phyloP scores from a whole-genome alignment of 2,113 vertebrate genomes.

The Notarius lentiginosus region DNA sequence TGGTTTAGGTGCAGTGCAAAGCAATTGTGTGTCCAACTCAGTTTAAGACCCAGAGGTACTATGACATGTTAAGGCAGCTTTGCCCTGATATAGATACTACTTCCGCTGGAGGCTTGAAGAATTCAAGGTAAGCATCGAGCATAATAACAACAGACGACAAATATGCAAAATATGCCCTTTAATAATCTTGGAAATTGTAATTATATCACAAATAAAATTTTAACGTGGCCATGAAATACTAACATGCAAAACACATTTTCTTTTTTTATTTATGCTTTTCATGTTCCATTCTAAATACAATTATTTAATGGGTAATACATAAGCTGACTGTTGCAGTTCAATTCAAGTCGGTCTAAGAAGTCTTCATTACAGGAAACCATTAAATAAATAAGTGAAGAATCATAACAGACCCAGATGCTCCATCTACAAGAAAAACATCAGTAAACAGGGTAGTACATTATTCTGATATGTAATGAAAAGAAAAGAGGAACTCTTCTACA shows the following conservation, averaged over 20 bases:
- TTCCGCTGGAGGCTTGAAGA: slow-evolving; percentile 79
- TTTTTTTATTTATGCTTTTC: background rate
- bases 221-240: background rate
- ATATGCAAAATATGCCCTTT: background rate
- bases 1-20: slow-evolving; percentile 83
- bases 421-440: background rate
- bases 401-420: background rate
- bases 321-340: background rate
- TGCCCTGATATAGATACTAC: slow-evolving; percentile 85
- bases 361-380: background rate
- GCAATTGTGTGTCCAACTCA: slow-evolving; percentile 82
- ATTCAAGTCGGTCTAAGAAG: background rate
- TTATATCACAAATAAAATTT: background rate
- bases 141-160: background rate
- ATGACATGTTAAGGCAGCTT: slow-evolving; percentile 81
- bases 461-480: background rate
- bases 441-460: background rate
- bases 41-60: slow-evolving; percentile 88
- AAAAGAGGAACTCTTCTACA: background rate
- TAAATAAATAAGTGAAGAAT: background rate
- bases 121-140: slow-evolving; percentile 73
- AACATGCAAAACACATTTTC: background rate
- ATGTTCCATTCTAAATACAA: background rate
- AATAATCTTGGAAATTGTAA: background rate
- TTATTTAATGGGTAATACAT: background rate